Conservation (phyloP, 2,888 invertebrate species). For the Heliconius charithonia region DNA sequence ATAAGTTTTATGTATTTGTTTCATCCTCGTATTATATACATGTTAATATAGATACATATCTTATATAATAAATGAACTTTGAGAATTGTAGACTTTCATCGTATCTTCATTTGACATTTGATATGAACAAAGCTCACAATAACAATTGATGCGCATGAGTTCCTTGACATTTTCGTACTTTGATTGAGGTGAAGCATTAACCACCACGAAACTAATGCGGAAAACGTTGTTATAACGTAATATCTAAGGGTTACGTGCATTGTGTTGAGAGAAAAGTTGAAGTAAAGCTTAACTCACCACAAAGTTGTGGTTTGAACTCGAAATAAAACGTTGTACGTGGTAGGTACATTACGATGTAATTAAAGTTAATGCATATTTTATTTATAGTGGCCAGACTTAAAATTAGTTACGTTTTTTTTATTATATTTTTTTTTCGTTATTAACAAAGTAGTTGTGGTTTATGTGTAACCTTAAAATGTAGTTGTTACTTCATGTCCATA, state of each 20-base stretch:
- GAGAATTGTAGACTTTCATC: background rate
- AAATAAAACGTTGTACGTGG: background rate
- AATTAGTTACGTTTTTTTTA: background rate
- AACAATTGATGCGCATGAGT: conserved; percentile 36
- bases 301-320: conserved; percentile 10
- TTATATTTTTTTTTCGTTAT: too few relatives aligned
- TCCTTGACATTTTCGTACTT: conserved; percentile 40
- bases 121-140: conserved; percentile 19
- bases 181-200: conserved; percentile 18
- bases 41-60: background rate
- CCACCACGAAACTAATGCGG: conserved; percentile 37
- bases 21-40: background rate
- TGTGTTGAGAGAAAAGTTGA: conserved; percentile 18
- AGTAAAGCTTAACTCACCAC: conserved; percentile 18
- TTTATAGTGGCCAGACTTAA: background rate
- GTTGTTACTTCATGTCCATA: too few relatives aligned
- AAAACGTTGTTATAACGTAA: conserved; percentile 34
- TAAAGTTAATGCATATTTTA: background rate
- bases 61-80: background rate
- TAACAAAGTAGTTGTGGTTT: too few relatives aligned
- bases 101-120: conserved; percentile 24
- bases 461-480: too few relatives aligned
- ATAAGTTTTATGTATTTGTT: too few relatives aligned
- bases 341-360: background rate
- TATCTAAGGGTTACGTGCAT: conserved; percentile 21